Evolutionary conservation across 2,888 invertebrate species (phyloP).

Genomic region (Lagria hirta): DNA sequence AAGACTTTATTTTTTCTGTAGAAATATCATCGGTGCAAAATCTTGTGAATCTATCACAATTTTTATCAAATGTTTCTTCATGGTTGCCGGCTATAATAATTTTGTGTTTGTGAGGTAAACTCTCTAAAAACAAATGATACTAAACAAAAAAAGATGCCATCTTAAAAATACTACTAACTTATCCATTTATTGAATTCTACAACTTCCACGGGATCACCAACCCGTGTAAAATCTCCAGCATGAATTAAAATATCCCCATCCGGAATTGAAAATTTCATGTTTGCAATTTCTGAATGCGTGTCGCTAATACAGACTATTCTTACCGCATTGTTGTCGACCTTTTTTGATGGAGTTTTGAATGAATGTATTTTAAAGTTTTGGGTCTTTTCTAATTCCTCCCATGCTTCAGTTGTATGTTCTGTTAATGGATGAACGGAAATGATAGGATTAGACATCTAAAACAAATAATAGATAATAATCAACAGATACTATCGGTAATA

Average conservation of each 20-base stretch:
- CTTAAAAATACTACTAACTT: slow-evolving; percentile 52
- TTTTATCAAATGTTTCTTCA: slow-evolving; percentile 77
- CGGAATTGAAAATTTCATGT: slow-evolving; percentile 69
- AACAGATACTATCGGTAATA: too few species aligned
- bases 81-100: slow-evolving; percentile 86
- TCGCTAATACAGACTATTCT: slow-evolving; percentile 85
- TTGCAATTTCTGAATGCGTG: slow-evolving; percentile 73
- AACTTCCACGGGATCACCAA: slow-evolving; percentile 73
- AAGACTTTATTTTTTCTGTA: slow-evolving; percentile 42
- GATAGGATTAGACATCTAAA: too few species aligned
- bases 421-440: slow-evolving; percentile 62
- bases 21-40: background rate
- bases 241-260: slow-evolving; percentile 80
- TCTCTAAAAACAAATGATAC: slow-evolving; percentile 42
- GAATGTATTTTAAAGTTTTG: slow-evolving; percentile 69
- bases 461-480: too few species aligned
- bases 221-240: slow-evolving; percentile 81
- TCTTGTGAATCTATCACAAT: slow-evolving; percentile 55
- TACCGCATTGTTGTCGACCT: slow-evolving; percentile 62
- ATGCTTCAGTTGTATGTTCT: slow-evolving; percentile 69
- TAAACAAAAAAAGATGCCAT: slow-evolving; percentile 31
- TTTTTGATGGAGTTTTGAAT: slow-evolving; percentile 60
- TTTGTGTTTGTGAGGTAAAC: slow-evolving; percentile 74
- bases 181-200: slow-evolving; percentile 75
- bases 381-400: slow-evolving; percentile 66